Evolutionary conservation across 1,140 invertebrate species (phyloP).

Genomic region (Coptotermes formosanus): DNA sequence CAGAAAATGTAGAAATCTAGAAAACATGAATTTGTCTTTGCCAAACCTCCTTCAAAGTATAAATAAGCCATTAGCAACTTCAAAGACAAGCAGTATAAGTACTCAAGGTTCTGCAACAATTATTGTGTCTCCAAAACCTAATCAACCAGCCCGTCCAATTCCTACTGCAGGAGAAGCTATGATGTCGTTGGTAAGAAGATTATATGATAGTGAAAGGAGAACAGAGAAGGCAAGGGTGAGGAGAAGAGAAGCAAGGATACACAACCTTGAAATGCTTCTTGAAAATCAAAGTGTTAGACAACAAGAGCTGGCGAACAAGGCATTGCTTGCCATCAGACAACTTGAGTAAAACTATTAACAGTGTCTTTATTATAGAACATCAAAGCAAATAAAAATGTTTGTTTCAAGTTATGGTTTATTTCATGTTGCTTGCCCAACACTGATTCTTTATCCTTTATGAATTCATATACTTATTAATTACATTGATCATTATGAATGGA

Average conservation of each 20-base stretch:
- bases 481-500: too few relatives aligned
- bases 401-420: too few relatives aligned
- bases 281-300: neutral
- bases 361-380: too few relatives aligned
- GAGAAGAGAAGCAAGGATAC: neutral
- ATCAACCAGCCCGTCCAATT: neutral
- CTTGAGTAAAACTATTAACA: neutral
- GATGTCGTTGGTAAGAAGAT: neutral
- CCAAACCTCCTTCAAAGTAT: neutral
- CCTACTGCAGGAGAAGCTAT: constrained; percentile 20
- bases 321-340: neutral
- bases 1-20: neutral
- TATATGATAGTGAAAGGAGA: neutral
- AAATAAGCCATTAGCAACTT: neutral
- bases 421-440: too few relatives aligned
- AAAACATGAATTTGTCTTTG: neutral
- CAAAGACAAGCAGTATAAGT: neutral
- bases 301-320: neutral
- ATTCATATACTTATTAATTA: too few relatives aligned
- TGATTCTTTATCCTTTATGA: too few relatives aligned
- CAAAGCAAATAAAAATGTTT: too few relatives aligned
- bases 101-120: neutral
- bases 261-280: neutral
- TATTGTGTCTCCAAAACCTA: neutral
- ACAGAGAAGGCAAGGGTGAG: neutral